A percentile compares a stretch with the other conserved stretches of the same genome.
Evolutionary conservation across 2,113 vertebrate genomes (phyloP).

Genomic region (Oreochromis niloticus): DNA sequence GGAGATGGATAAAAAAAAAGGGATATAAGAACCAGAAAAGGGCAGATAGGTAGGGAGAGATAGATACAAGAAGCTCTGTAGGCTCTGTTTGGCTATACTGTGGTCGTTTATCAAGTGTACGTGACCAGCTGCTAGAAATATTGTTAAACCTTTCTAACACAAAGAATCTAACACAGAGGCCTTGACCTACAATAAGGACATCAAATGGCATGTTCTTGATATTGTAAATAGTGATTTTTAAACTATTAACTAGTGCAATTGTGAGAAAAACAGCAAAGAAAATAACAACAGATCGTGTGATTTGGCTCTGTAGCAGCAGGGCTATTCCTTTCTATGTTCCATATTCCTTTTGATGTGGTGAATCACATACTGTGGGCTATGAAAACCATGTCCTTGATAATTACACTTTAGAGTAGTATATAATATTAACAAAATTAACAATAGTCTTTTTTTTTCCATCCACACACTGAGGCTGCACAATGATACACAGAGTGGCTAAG

Average conservation of each 20-base stretch:
- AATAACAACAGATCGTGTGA: neutral
- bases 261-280: neutral
- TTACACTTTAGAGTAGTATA: neutral
- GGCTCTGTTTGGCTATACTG: slow-evolving; percentile 22
- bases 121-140: slow-evolving; percentile 33
- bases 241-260: neutral
- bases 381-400: neutral
- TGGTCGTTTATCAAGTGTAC: slow-evolving; percentile 47
- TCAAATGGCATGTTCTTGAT: slow-evolving; percentile 22
- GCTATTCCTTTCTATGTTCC: neutral
- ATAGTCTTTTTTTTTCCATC: neutral
- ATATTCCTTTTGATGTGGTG: neutral
- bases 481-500: neutral
- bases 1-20: slow-evolving; percentile 30
- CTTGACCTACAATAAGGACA: slow-evolving; percentile 16
- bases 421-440: neutral
- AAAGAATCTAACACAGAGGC: slow-evolving; percentile 19
- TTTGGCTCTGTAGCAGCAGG: neutral
- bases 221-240: neutral
- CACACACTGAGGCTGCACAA: neutral
- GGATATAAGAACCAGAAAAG: slow-evolving; percentile 35
- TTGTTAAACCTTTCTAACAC: neutral
- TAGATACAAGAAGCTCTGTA: slow-evolving; percentile 27
- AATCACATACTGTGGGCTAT: neutral
- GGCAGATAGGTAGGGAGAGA: slow-evolving; percentile 28